Percentiles rank a stretch among this genome's conserved stretches.
These are phyloP conservation scores for Shargacucullia verbasci DNA, from an alignment of 2,888 invertebrate genomes.

Conservation along the genomic window DNA sequence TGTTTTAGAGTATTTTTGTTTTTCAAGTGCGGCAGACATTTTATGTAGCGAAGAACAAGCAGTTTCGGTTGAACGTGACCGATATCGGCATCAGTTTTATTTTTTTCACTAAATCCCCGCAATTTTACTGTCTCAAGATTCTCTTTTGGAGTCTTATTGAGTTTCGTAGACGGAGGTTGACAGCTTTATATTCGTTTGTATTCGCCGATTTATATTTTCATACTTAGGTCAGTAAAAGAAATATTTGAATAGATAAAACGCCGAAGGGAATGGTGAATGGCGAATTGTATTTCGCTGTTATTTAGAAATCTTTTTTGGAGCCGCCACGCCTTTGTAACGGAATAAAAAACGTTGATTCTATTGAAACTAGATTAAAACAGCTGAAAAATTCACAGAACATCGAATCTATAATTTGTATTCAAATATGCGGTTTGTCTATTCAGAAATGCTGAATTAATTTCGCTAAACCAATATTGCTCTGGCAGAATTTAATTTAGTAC, in stretches of 20 bases:
- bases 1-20: constrained; percentile 73
- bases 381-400: constrained; percentile 14
- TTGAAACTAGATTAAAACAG: constrained; percentile 25
- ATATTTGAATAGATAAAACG: constrained; percentile 48
- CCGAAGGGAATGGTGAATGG: constrained; percentile 17
- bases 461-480: constrained; percentile 1
- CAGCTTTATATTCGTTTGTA: constrained; percentile 51
- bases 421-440: constrained; percentile 23
- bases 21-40: constrained; percentile 62
- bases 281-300: constrained; percentile 29
- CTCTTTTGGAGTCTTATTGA: constrained; percentile 59
- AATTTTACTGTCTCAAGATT: constrained; percentile 47
- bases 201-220: constrained; percentile 35
- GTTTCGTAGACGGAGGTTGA: constrained; percentile 58
- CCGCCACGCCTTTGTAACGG: constrained; percentile 9
- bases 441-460: constrained; percentile 19
- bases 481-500: constrained; percentile 2
- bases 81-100: constrained; percentile 48
- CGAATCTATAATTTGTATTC: constrained; percentile 21
- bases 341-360: constrained; percentile 23
- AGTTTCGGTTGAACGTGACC: constrained; percentile 66
- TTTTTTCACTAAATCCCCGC: constrained; percentile 56
- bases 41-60: constrained; percentile 59
- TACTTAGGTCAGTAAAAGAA: constrained; percentile 30
- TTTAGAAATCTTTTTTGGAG: constrained; percentile 21